Percentiles rank a stretch among this genome's conserved stretches.
Evolutionary conservation across 2,113 vertebrate species (phyloP).

Genomic region (Podarcis raffonei): DNA sequence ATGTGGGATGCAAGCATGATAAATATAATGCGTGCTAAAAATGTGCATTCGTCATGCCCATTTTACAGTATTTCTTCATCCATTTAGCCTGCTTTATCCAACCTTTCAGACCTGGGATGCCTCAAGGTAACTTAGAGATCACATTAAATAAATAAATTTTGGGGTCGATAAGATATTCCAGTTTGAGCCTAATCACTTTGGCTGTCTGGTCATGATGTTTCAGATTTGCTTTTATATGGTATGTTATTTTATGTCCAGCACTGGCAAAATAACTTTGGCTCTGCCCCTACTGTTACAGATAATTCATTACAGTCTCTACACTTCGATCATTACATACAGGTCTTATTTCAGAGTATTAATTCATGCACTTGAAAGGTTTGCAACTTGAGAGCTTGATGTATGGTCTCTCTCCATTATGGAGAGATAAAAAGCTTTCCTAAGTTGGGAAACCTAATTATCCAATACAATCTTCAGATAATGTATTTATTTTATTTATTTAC

Average conservation of each 20-base stretch:
- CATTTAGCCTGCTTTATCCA: background rate
- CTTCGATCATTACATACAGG: background rate
- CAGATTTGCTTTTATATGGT: background rate
- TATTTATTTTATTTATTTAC: no score
- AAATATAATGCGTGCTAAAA: background rate
- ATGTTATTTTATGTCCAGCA: background rate
- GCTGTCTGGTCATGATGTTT: background rate
- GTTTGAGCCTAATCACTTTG: background rate
- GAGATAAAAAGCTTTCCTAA: background rate
- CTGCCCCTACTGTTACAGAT: background rate
- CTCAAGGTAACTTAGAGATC: background rate
- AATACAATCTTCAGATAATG: background rate
- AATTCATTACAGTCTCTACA: background rate
- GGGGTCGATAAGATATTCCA: background rate
- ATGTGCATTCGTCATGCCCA: background rate
- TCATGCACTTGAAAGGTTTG: conserved; percentile 17
- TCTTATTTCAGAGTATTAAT: background rate
- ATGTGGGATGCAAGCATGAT: background rate
- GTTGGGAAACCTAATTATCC: conserved; percentile 19
- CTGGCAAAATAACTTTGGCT: conserved; percentile 18
- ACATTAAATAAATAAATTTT: background rate
- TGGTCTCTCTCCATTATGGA: background rate
- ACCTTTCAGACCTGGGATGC: background rate
- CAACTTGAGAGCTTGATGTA: conserved; percentile 2
- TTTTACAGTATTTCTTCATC: background rate